phyloP scores from a whole-genome alignment of 2,797 vertebrate species.

The Channa striata region DNA sequence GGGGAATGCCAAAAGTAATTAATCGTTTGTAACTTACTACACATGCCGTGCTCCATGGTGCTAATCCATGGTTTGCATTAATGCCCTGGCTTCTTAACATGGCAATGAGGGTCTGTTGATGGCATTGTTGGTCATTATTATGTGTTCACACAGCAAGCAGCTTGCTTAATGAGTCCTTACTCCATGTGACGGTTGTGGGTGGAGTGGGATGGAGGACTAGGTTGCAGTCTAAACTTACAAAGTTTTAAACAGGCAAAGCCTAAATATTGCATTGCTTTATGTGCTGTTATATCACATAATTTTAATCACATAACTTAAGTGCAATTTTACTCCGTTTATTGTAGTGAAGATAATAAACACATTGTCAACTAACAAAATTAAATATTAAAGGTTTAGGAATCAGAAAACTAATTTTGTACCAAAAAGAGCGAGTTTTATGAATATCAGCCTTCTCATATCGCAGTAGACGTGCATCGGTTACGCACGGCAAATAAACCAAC shows the following conservation, averaged over 20 bases:
- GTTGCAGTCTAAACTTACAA: background rate
- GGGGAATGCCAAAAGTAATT: constrained; percentile 66
- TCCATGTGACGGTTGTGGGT: constrained; percentile 35
- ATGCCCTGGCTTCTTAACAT: constrained; percentile 53
- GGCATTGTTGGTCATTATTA: constrained; percentile 55
- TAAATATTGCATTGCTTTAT: too few species aligned
- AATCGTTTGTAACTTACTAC: constrained; percentile 44
- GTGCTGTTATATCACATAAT: too few species aligned
- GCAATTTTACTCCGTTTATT: too few species aligned
- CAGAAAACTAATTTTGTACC: too few species aligned
- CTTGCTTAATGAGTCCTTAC: constrained; percentile 38
- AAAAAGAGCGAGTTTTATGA: too few species aligned
- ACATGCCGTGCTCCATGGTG: constrained; percentile 43
- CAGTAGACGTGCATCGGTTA: too few species aligned
- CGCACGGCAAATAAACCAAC: too few species aligned
- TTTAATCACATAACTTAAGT: too few species aligned
- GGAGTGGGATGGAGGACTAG: constrained; percentile 24
- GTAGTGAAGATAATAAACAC: too few species aligned
- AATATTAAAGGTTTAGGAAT: too few species aligned
- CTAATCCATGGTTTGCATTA: constrained; percentile 49
- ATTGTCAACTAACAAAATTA: too few species aligned
- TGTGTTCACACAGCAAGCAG: constrained; percentile 66
- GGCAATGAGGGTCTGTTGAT: constrained; percentile 54
- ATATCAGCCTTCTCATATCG: too few species aligned
- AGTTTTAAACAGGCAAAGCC: background rate